A percentile compares a stretch with the other conserved stretches of the same genome.
phyloP scores from a whole-genome alignment of 2,888 invertebrate species.

The Auanema freiburgensis region DNA sequence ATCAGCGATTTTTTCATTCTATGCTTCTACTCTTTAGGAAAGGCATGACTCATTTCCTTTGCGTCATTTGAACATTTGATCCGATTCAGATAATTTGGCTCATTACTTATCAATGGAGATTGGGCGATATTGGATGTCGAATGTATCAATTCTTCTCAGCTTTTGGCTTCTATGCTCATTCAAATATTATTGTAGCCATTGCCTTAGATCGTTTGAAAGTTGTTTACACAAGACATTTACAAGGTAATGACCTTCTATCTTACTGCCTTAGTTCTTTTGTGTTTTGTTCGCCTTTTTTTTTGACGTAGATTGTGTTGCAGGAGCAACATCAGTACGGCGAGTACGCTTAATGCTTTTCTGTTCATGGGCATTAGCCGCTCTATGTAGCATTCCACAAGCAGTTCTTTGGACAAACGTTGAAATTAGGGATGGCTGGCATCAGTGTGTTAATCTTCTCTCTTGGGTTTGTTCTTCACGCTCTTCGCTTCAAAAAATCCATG shows the following conservation, averaged over 20 bases:
- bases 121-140: slow-evolving; percentile 44
- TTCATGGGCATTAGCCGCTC: slow-evolving; percentile 49
- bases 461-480: slow-evolving; percentile 12
- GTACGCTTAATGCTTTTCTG: slow-evolving; percentile 40
- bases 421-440: slow-evolving; percentile 34
- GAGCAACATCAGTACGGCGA: slow-evolving; percentile 44
- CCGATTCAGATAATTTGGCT: slow-evolving; percentile 51
- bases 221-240: slow-evolving; percentile 54
- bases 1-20: slow-evolving; percentile 55
- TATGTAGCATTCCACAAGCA: slow-evolving; percentile 55
- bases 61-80: slow-evolving; percentile 2
- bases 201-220: slow-evolving; percentile 53
- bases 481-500: no score
- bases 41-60: slow-evolving; percentile 25
- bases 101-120: slow-evolving; percentile 46
- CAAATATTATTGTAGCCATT: slow-evolving; percentile 56
- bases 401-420: slow-evolving; percentile 49
- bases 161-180: slow-evolving; percentile 53
- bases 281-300: neutral
- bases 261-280: neutral
- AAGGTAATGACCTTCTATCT: slow-evolving; percentile 28
- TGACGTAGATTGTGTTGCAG: slow-evolving; percentile 21
- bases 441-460: slow-evolving; percentile 52
- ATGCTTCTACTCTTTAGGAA: slow-evolving; percentile 50
- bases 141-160: slow-evolving; percentile 53